A percentile compares a stretch with the other conserved stretches of the same genome.
These are phyloP conservation scores for Neodiprion pinetum DNA, from an alignment of 1,140 invertebrate genomes.

Conservation along the genomic window DNA sequence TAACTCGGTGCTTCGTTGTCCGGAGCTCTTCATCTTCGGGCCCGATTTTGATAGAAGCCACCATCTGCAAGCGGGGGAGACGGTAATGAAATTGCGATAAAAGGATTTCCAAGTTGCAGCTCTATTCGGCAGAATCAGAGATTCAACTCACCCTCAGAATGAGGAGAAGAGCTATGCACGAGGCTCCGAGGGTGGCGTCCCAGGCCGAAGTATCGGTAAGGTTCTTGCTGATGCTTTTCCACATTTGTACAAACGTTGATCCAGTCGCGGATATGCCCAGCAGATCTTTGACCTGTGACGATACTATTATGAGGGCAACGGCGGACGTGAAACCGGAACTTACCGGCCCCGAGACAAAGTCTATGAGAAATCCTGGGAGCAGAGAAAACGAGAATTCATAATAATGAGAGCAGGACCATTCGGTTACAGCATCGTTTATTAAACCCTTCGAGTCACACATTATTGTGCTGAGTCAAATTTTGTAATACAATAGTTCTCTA, in stretches of 20 bases:
- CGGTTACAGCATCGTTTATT: neutral
- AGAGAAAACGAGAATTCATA: constrained; percentile 22
- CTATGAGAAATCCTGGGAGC: constrained; percentile 83
- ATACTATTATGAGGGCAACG: constrained; percentile 88
- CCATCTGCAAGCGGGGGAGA: constrained; percentile 54
- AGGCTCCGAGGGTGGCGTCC: constrained; percentile 74
- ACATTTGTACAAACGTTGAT: constrained; percentile 76
- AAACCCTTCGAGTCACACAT: no score
- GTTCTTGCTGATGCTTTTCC: constrained; percentile 70
- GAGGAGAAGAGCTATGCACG: constrained; percentile 76
- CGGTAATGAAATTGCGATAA: constrained; percentile 27
- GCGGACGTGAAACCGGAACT: constrained; percentile 93
- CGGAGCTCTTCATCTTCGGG: constrained; percentile 58
- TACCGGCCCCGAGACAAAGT: constrained; percentile 93
- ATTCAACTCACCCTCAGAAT: constrained; percentile 69
- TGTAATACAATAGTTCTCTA: no score
- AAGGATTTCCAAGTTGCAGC: no score
- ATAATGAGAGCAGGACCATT: constrained; percentile 6
- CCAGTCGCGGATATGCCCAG: constrained; percentile 80
- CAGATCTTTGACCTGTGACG: constrained; percentile 87
- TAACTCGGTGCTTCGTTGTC: constrained; percentile 54
- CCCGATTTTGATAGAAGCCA: constrained; percentile 67
- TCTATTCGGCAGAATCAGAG: no score
- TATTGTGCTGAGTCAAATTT: no score
- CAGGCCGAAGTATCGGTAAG: constrained; percentile 68